phyloP scores from a whole-genome alignment of 2,888 invertebrate species.

The Ophraella communa region DNA sequence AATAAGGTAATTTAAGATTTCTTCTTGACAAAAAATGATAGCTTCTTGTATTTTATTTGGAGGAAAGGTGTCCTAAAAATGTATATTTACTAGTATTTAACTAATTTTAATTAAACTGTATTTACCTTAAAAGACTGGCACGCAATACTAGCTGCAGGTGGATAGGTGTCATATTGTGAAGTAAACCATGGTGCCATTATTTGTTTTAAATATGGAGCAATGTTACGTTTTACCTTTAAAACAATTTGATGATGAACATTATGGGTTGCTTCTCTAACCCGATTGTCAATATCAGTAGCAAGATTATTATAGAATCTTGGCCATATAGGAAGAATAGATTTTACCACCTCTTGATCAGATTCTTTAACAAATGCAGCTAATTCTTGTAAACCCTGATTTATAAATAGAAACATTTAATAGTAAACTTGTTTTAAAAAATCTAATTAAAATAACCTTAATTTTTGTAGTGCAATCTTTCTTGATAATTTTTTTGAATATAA shows the following conservation, averaged over 20 bases:
- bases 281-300: conserved; percentile 79
- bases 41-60: conserved; percentile 79
- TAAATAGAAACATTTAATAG: too few relatives aligned
- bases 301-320: conserved; percentile 78
- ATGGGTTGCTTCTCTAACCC: conserved; percentile 82
- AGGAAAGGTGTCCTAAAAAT: conserved; percentile 76
- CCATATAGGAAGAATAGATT: conserved; percentile 81
- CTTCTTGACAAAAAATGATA: conserved; percentile 80
- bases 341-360: conserved; percentile 71
- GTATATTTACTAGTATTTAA: too few relatives aligned
- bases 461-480: conserved; percentile 92
- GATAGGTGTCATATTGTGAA: conserved; percentile 84
- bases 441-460: conserved; percentile 69
- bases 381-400: conserved; percentile 82
- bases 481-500: conserved; percentile 84
- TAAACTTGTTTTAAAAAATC: neutral
- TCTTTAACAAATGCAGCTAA: conserved; percentile 73
- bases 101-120: neutral
- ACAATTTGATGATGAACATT: conserved; percentile 75
- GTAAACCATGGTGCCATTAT: conserved; percentile 86
- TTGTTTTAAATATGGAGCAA: conserved; percentile 80
- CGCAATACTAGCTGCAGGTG: conserved; percentile 81
- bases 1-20: conserved; percentile 76
- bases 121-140: conserved; percentile 68
- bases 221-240: conserved; percentile 72